Evolutionary conservation across 2,888 invertebrate species (phyloP).

Genomic region (Idaea biselata): DNA sequence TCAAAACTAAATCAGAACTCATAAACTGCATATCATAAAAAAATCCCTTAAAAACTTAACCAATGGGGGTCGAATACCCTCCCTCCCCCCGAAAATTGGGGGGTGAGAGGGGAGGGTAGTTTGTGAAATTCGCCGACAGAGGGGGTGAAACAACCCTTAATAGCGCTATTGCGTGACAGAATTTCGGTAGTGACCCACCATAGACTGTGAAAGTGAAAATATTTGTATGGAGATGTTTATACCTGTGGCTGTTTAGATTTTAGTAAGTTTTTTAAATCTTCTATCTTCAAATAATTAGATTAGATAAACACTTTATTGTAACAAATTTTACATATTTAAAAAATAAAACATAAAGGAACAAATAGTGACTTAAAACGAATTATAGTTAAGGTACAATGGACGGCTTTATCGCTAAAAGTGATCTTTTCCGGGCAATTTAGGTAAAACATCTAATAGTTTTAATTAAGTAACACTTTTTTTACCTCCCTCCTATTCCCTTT

Average conservation of each 20-base stretch:
- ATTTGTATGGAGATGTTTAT: constrained; percentile 58
- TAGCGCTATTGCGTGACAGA: constrained; percentile 79
- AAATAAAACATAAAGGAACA: no score
- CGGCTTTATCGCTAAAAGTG: no score
- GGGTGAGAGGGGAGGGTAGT: constrained; percentile 70
- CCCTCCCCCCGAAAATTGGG: constrained; percentile 41
- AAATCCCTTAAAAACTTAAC: constrained; percentile 49
- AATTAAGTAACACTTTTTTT: no score
- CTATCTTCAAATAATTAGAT: no score
- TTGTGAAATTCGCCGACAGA: constrained; percentile 73
- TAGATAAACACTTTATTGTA: no score
- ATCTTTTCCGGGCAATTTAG: no score
- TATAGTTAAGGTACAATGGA: no score
- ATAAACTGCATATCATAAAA: constrained; percentile 59
- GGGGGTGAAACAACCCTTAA: constrained; percentile 67
- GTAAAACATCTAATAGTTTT: no score
- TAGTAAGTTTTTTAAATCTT: no score
- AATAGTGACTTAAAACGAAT: no score
- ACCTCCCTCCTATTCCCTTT: no score
- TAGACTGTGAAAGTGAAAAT: constrained; percentile 77
- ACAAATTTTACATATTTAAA: no score
- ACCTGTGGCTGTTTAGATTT: constrained; percentile 14
- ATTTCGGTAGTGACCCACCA: constrained; percentile 78
- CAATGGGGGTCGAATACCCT: constrained; percentile 56
- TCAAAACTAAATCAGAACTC: constrained; percentile 41